Evolutionary conservation across 2,888 invertebrate species (phyloP).

Genomic region (Theretra japonica): DNA sequence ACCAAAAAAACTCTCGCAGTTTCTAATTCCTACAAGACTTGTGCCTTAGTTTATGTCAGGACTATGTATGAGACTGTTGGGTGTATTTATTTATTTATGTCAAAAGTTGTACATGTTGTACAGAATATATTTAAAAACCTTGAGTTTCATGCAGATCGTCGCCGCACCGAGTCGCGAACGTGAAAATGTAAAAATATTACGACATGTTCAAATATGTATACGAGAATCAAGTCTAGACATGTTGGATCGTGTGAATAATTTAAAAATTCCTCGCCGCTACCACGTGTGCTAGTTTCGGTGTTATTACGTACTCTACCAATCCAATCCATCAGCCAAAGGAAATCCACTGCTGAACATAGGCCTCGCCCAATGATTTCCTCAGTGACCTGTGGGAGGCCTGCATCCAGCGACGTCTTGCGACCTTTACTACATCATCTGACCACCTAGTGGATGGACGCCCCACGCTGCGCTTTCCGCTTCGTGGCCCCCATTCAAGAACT

Average conservation of each 20-base stretch:
- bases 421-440: too few relatives aligned
- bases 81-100: neutral
- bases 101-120: neutral
- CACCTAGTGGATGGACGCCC: too few relatives aligned
- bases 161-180: neutral
- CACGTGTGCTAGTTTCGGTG: neutral
- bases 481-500: too few relatives aligned
- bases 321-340: too few relatives aligned
- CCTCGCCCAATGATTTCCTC: too few relatives aligned
- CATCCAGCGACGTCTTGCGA: too few relatives aligned
- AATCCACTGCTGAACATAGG: too few relatives aligned
- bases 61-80: neutral
- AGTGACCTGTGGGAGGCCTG: too few relatives aligned
- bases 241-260: conserved; percentile 32
- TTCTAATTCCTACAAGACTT: neutral
- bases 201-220: conserved; percentile 12
- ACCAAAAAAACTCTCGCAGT: neutral
- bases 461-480: too few relatives aligned
- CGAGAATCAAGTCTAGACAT: conserved; percentile 32
- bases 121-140: neutral
- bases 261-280: conserved; percentile 20
- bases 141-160: neutral
- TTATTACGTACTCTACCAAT: neutral
- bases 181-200: conserved; percentile 20
- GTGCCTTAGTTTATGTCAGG: neutral